These are phyloP conservation scores for Arnoldichthys spilopterus DNA, from an alignment of 2,797 vertebrate species.

Conservation along the genomic window DNA sequence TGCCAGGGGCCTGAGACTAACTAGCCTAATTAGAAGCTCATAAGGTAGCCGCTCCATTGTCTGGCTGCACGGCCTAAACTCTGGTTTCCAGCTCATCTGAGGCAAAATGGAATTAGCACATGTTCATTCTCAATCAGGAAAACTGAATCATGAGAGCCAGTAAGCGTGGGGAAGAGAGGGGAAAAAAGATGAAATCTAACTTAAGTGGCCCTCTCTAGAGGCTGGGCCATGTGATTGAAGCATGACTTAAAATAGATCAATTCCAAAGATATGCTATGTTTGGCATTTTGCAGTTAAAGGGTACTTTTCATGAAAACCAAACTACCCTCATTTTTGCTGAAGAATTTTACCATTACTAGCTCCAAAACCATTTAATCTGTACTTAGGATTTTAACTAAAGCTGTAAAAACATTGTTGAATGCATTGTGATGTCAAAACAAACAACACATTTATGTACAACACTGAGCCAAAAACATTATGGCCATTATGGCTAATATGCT, in stretches of 20 bases:
- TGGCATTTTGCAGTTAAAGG: too few species aligned
- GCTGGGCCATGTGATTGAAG: not conserved
- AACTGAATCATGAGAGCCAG: constrained; percentile 1
- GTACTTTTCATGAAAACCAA: too few species aligned
- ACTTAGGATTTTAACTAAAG: too few species aligned
- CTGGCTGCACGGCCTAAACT: not conserved
- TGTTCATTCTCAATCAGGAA: constrained; percentile 15
- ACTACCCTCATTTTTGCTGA: too few species aligned
- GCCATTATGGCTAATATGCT: too few species aligned
- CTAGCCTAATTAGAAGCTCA: constrained; percentile 47
- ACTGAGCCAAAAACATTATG: too few species aligned
- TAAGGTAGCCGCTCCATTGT: constrained; percentile 21
- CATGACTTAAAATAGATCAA: not conserved
- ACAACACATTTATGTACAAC: too few species aligned
- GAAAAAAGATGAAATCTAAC: not conserved
- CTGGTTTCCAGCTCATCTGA: constrained; percentile 1
- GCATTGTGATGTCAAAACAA: too few species aligned
- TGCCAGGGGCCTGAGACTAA: constrained; percentile 40
- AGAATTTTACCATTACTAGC: too few species aligned
- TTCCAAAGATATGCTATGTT: not conserved
- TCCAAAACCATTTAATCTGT: too few species aligned
- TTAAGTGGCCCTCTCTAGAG: constrained; percentile 7
- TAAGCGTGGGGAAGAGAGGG: not conserved
- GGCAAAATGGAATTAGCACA: constrained; percentile 23
- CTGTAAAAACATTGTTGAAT: too few species aligned